Evolutionary conservation across 2,113 vertebrate genomes (phyloP).

Genomic region (Etheostoma spectabile): DNA sequence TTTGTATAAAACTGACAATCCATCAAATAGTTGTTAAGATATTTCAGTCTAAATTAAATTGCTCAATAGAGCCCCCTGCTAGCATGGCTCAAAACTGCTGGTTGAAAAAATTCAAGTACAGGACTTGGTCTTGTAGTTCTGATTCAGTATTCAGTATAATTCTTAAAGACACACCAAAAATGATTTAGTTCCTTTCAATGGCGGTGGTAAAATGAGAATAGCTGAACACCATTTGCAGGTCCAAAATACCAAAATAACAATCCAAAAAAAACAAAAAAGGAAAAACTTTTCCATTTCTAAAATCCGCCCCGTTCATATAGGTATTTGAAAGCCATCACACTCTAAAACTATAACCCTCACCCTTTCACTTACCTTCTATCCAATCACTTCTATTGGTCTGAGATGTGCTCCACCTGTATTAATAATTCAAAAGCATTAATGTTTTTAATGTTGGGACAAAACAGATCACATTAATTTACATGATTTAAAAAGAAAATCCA

Average conservation of each 20-base stretch:
- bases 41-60: background rate
- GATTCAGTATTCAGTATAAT: slow-evolving; percentile 17
- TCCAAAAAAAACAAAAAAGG: background rate
- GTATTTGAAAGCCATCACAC: slow-evolving; percentile 1
- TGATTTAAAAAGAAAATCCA: background rate
- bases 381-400: background rate
- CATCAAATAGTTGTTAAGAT: background rate
- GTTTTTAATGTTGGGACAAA: background rate
- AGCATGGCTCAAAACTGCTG: background rate
- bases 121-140: slow-evolving; percentile 4
- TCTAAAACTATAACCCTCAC: background rate
- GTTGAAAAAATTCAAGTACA: background rate
- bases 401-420: background rate
- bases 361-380: background rate
- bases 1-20: background rate
- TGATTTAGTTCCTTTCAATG: slow-evolving; percentile 26
- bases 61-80: background rate
- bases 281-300: slow-evolving; percentile 14
- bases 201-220: slow-evolving; percentile 34
- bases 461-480: background rate
- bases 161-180: background rate
- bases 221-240: slow-evolving; percentile 34
- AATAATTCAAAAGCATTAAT: background rate
- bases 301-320: background rate
- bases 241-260: slow-evolving; percentile 28